phyloP scores from a whole-genome alignment of 1,140 invertebrate species.

The Rhopalosiphum padi region DNA sequence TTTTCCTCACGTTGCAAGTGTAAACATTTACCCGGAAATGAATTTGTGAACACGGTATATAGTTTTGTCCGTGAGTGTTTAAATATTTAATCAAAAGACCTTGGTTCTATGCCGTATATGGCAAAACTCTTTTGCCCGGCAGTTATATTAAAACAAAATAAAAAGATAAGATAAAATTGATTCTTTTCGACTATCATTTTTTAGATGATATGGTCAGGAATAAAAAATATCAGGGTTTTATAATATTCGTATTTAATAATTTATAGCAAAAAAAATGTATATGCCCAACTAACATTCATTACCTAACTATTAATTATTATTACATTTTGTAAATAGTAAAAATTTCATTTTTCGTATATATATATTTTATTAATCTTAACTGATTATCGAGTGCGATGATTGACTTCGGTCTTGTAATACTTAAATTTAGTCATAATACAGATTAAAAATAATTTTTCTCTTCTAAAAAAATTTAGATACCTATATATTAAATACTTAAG shows the following conservation, averaged over 20 bases:
- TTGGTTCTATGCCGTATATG: background rate
- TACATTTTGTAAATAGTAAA: background rate
- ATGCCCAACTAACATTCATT: background rate
- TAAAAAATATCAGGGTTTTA: background rate
- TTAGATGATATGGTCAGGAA: background rate
- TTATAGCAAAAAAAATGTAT: background rate
- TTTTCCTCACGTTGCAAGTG: background rate
- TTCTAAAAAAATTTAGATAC: background rate
- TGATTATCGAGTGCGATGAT: background rate
- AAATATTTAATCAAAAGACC: background rate
- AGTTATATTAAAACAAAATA: slow-evolving; percentile 14
- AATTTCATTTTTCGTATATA: background rate
- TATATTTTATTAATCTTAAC: background rate
- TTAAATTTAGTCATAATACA: background rate
- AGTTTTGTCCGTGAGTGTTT: background rate
- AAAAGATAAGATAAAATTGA: slow-evolving; percentile 8
- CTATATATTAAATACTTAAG: background rate
- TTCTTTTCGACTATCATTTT: slow-evolving; percentile 4
- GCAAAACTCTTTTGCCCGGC: background rate
- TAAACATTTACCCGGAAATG: background rate
- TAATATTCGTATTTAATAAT: background rate
- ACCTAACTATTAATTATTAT: background rate
- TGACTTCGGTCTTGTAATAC: background rate
- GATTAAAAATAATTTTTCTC: background rate
- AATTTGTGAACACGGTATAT: background rate